Percentiles rank a stretch among this genome's conserved stretches.
Conservation (phyloP, 2,888 invertebrate genomes). For the Scaptomyza parva region DNA sequence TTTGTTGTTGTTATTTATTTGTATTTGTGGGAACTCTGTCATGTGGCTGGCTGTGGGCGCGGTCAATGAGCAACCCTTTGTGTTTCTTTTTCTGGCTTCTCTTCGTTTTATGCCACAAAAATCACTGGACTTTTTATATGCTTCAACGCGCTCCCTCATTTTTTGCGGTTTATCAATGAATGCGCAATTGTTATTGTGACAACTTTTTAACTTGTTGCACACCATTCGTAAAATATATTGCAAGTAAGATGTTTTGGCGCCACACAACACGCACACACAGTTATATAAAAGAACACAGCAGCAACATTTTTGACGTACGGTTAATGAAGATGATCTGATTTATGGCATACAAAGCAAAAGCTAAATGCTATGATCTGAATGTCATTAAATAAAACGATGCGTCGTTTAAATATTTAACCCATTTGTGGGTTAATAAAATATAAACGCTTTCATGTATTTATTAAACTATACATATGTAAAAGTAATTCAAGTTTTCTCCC, state of each 20-base stretch:
- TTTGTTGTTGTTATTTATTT: constrained; percentile 3
- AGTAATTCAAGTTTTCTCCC: not conserved
- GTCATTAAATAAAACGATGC: not conserved
- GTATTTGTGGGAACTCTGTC: constrained; percentile 62
- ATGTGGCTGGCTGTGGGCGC: constrained; percentile 45
- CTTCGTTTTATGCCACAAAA: constrained; percentile 20
- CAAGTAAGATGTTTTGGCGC: too few relatives aligned
- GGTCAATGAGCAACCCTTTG: constrained; percentile 39
- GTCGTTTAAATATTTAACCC: not conserved
- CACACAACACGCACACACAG: not conserved
- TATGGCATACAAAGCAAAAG: not conserved
- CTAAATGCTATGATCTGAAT: not conserved
- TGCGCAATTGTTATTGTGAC: constrained; percentile 27
- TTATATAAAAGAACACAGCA: not conserved
- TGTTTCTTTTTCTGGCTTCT: constrained; percentile 10
- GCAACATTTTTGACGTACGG: not conserved
- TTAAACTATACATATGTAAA: not conserved
- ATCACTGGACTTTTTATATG: constrained; percentile 34
- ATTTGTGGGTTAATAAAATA: not conserved
- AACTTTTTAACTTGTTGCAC: constrained; percentile 46
- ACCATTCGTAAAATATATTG: too few relatives aligned
- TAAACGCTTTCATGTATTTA: not conserved
- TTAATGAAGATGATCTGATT: not conserved
- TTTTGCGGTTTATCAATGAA: constrained; percentile 43
- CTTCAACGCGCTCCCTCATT: constrained; percentile 47